Percentiles rank a stretch among this genome's conserved stretches.
Evolutionary conservation across 1,140 invertebrate species (phyloP).

Genomic region (Melipona quadrifasciata): DNA sequence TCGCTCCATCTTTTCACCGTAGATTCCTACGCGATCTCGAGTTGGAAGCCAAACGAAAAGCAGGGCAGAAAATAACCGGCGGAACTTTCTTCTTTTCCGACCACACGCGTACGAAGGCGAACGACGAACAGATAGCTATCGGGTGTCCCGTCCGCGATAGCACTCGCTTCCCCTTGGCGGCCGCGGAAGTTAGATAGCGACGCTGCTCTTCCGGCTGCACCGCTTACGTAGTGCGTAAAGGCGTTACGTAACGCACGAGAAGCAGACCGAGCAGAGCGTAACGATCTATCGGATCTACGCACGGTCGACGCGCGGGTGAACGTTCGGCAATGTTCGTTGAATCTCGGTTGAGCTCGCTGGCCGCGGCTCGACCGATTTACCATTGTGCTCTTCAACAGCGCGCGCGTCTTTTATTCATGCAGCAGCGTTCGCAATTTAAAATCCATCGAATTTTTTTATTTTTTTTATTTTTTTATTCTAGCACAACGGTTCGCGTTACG

Average conservation of each 20-base stretch:
- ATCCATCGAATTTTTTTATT: background rate
- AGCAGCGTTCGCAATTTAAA: background rate
- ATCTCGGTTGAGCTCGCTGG: constrained; percentile 19
- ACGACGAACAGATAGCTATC: constrained; percentile 36
- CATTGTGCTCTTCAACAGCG: constrained; percentile 5
- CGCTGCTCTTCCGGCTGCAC: constrained; percentile 54
- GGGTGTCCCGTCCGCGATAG: constrained; percentile 49
- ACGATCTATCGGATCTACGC: constrained; percentile 48
- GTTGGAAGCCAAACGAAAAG: background rate
- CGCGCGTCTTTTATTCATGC: background rate
- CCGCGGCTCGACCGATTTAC: constrained; percentile 10
- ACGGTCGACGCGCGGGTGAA: constrained; percentile 52
- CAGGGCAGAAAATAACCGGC: background rate
- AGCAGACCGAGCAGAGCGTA: constrained; percentile 46
- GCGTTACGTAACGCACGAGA: constrained; percentile 58
- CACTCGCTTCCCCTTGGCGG: constrained; percentile 8
- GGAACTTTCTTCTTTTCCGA: background rate
- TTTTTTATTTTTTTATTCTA: too few relatives aligned
- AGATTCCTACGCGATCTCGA: background rate
- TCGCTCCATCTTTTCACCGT: background rate
- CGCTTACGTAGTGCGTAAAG: constrained; percentile 56
- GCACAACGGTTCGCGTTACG: background rate
- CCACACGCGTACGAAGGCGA: background rate
- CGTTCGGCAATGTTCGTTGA: constrained; percentile 46
- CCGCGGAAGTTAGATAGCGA: constrained; percentile 60